Base-by-base conservation (phyloP, 2,113 vertebrate genomes). In the Camelus bactrianus region DNA sequence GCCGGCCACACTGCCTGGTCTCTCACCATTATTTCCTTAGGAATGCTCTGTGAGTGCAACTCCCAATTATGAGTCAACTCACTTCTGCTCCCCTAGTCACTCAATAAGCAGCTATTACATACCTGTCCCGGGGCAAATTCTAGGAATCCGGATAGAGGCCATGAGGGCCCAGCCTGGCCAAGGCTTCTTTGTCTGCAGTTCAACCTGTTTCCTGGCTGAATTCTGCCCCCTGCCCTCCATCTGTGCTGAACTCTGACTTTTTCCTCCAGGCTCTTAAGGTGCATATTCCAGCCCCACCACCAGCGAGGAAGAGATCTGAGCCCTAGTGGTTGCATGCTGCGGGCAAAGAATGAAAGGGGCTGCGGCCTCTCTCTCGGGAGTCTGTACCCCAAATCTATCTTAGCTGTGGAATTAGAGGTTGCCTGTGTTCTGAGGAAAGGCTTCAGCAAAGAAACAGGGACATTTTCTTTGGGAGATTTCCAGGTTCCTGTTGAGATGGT, bases 241-340 rank as follows among this genome's bases (percentile, higher is more conserved):
- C 3, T 10, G 38, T 15, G 2, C 24, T 56, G 67, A 75, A 20
- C 48, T 52, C 24, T 2, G 52, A 35, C 2, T 1, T 81, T 32
- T 8, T 3, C 46, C 16, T 58, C 35, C 58, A 38, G 42, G 52
- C 28, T 75, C 16, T 22, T 32, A 17, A n/a, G 35, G 11, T 7
- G 5, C 20, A 8, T 20, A 5, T 70, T 14, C 38, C 8, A 9
- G 0, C 6, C 0, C 26, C 4, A 2, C 4, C 32, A 19, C 19
- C 52, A 1, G 1, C 6, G 5, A 69, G 28, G 54, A 65, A 79
- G 67, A 26, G 28, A 28, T 46, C 76, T 30, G 35, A 64, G 19
- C 1, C 17, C 5, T 8, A 1, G 52, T 11, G 4, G 58, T 42
- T 8, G 22, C 1, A 13, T 3, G 54, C 13, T 56, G 28, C 16